Evolutionary conservation across 2,888 invertebrate species (phyloP).

Genomic region (Apamea monoglypha): DNA sequence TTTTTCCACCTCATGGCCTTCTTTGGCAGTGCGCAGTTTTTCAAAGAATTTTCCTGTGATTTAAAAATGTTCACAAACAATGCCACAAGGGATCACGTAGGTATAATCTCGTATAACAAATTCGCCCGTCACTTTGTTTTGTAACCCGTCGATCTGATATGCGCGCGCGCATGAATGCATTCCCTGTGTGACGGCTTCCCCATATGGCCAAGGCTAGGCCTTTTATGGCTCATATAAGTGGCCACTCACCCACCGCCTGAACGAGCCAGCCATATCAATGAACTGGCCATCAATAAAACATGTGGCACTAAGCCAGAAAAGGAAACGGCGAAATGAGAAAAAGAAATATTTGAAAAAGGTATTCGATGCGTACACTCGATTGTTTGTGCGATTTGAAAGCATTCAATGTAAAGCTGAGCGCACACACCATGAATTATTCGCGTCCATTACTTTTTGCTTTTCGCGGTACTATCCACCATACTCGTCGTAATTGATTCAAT

Average conservation of each 20-base stretch:
- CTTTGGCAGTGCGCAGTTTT: slow-evolving; percentile 37
- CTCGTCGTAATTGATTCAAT: slow-evolving; percentile 80
- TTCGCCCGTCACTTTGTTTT: slow-evolving; percentile 82
- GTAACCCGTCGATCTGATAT: slow-evolving; percentile 85
- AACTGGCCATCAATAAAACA: slow-evolving; percentile 90
- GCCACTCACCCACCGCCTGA: slow-evolving; percentile 89
- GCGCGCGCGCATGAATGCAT: slow-evolving; percentile 88
- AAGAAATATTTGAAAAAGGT: slow-evolving; percentile 88
- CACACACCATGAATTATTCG: slow-evolving; percentile 85
- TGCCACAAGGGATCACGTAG: slow-evolving; percentile 56
- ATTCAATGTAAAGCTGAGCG: slow-evolving; percentile 86
- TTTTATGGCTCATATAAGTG: slow-evolving; percentile 90
- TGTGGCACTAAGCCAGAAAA: slow-evolving; percentile 89
- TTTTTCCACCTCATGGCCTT: slow-evolving; percentile 52
- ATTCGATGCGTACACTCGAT: slow-evolving; percentile 86
- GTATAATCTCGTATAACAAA: slow-evolving; percentile 76
- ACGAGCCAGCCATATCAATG: slow-evolving; percentile 90
- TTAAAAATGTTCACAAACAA: slow-evolving; percentile 57
- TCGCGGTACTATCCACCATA: slow-evolving; percentile 74
- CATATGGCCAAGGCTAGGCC: slow-evolving; percentile 89
- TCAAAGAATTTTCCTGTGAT: slow-evolving; percentile 53
- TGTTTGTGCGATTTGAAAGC: slow-evolving; percentile 87
- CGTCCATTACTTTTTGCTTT: slow-evolving; percentile 72
- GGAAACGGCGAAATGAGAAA: slow-evolving; percentile 89
- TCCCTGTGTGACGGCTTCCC: slow-evolving; percentile 87